A percentile compares a stretch with the other conserved stretches of the same genome.
Evolutionary conservation across 1,140 invertebrate genomes (phyloP).

Genomic region (Steinernema khuongi): DNA sequence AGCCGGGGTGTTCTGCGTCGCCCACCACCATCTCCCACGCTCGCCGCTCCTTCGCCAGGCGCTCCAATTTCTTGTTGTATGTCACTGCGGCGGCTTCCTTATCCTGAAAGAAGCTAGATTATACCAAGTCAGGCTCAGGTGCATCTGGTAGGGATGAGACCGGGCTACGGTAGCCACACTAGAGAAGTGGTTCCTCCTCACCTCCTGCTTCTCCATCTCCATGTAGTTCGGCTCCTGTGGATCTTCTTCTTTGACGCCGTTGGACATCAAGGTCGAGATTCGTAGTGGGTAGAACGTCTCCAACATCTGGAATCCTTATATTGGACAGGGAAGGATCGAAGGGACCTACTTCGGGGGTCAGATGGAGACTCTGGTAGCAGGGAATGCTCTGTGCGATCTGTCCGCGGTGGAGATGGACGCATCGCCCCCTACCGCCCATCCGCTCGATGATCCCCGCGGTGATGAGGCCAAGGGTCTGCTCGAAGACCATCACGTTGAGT

Average conservation of each 20-base stretch:
- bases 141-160: no score
- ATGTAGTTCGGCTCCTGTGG: conserved; percentile 2
- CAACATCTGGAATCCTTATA: neutral
- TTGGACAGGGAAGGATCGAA: neutral
- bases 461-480: neutral
- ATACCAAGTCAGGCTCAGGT: neutral
- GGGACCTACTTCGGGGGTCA: neutral
- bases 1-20: neutral
- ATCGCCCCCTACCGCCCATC: neutral
- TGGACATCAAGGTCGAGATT: neutral
- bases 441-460: neutral
- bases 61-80: neutral
- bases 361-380: neutral
- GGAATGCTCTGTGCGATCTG: conserved; percentile 8
- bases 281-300: neutral
- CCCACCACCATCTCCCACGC: neutral
- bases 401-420: neutral
- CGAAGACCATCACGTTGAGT: conserved; percentile 11
- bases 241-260: conserved; percentile 1
- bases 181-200: no score
- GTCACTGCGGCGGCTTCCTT: neutral
- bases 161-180: no score
- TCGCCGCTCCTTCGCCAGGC: neutral
- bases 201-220: neutral
- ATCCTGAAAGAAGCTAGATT: neutral